Evolutionary conservation across 2,888 invertebrate genomes (phyloP).

Genomic region (Melanchra persicariae): DNA sequence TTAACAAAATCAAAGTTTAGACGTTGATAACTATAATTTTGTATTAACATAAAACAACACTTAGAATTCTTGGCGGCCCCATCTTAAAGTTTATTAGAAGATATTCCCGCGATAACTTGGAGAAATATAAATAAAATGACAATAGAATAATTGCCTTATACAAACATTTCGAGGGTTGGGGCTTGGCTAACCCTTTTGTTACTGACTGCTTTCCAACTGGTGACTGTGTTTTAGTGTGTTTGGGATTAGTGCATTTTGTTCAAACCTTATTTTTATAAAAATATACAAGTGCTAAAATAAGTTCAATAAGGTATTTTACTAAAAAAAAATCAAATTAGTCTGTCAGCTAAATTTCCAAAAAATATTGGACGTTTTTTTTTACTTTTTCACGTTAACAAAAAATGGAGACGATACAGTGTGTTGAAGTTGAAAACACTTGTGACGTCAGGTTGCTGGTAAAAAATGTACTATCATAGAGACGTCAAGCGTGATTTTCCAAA

Average conservation of each 20-base stretch:
- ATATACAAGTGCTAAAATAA: neutral
- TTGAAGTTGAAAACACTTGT: too few species aligned
- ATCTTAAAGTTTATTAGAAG: slow-evolving; percentile 86
- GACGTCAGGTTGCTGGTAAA: too few species aligned
- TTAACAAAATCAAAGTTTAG: slow-evolving; percentile 76
- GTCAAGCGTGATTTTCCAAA: too few species aligned
- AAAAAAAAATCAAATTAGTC: too few species aligned
- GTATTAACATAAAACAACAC: slow-evolving; percentile 89
- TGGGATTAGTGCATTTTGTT: neutral
- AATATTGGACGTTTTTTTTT: too few species aligned
- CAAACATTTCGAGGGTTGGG: slow-evolving; percentile 75
- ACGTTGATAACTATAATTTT: slow-evolving; percentile 80
- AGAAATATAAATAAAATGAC: slow-evolving; percentile 89
- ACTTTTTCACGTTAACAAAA: too few species aligned
- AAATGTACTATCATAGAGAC: too few species aligned
- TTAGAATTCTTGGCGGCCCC: slow-evolving; percentile 82
- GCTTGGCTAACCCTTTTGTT: slow-evolving; percentile 73
- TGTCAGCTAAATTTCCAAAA: too few species aligned
- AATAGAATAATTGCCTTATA: slow-evolving; percentile 85
- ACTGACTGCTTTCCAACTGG: slow-evolving; percentile 54
- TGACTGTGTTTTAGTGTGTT: slow-evolving; percentile 45
- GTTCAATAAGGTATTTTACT: too few species aligned
- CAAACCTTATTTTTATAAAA: neutral
- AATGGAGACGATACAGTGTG: too few species aligned
- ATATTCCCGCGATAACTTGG: slow-evolving; percentile 85